These are phyloP conservation scores for Matsumyia berberina DNA, from an alignment of 2,888 invertebrate genomes.

Conservation along the genomic window DNA sequence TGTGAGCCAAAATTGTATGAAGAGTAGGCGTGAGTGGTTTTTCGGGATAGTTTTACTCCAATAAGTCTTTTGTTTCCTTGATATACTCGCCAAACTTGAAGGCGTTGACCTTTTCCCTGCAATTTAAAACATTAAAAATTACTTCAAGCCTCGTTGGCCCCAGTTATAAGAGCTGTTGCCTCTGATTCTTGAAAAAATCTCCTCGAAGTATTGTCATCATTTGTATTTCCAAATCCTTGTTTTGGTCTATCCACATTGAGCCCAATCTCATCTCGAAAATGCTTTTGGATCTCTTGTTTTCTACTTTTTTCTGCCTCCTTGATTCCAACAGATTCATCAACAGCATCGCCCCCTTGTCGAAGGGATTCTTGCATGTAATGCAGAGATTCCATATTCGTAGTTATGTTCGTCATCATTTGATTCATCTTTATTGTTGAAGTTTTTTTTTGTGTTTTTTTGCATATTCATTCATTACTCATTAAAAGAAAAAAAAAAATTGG, in stretches of 20 bases:
- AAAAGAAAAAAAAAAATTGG: too few species aligned
- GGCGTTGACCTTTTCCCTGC: background rate
- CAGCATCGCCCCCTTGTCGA: background rate
- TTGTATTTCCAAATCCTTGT: conserved; percentile 16
- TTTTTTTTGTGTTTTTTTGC: background rate
- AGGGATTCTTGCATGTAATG: conserved; percentile 2
- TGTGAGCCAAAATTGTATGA: conserved; percentile 1
- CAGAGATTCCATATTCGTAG: conserved; percentile 4
- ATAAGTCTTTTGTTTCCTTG: background rate
- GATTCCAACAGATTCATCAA: background rate
- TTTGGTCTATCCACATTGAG: conserved; percentile 19
- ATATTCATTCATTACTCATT: background rate
- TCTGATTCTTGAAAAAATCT: conserved; percentile 3
- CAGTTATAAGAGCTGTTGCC: conserved; percentile 3
- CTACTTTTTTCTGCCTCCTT: conserved; percentile 13
- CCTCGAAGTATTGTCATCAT: background rate
- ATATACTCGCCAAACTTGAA: background rate
- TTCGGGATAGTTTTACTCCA: background rate
- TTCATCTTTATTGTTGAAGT: background rate
- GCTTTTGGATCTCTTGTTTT: conserved; percentile 1
- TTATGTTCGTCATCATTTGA: background rate
- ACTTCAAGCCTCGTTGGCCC: background rate
- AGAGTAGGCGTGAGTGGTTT: background rate
- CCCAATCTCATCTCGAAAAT: background rate
- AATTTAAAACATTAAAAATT: background rate